Evolutionary conservation across 1,140 invertebrate genomes (phyloP).

Genomic region (Idris sp.): DNA sequence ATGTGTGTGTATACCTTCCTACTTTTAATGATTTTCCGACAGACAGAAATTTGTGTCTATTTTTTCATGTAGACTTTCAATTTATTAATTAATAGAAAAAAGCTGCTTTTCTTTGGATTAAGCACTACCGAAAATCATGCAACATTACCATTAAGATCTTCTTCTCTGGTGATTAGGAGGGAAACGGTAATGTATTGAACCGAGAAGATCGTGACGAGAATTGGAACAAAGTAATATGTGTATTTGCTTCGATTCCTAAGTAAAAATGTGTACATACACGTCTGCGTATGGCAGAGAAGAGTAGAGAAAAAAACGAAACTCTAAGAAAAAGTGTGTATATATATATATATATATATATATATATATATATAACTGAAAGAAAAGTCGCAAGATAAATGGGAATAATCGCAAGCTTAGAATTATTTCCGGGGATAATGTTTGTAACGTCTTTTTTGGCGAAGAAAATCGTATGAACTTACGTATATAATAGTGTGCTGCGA

Average conservation of each 20-base stretch:
- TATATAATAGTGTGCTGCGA: conserved; percentile 7
- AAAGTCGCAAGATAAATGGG: conserved; percentile 17
- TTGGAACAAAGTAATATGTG: conserved; percentile 35
- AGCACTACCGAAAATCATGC: conserved; percentile 51
- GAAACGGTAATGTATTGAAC: conserved; percentile 30
- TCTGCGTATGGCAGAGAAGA: conserved; percentile 4
- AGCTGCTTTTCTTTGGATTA: too few species aligned
- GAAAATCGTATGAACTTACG: conserved; percentile 24
- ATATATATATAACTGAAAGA: background rate
- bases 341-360: too few species aligned
- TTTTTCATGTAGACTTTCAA: too few species aligned
- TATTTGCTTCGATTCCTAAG: conserved; percentile 8
- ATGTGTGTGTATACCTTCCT: too few species aligned
- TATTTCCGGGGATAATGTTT: conserved; percentile 18
- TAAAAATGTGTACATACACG: conserved; percentile 15
- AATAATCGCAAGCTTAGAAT: conserved; percentile 13
- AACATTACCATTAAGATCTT: conserved; percentile 32
- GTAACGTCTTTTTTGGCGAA: conserved; percentile 13
- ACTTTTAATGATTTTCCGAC: too few species aligned
- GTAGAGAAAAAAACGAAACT: background rate
- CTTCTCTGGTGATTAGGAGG: conserved; percentile 25
- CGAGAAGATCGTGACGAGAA: conserved; percentile 37
- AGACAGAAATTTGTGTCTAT: too few species aligned
- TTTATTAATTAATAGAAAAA: too few species aligned
- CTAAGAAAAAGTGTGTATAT: too few species aligned